Conservation (phyloP, 2,888 invertebrate species). For the Toxonevra muliebris region DNA sequence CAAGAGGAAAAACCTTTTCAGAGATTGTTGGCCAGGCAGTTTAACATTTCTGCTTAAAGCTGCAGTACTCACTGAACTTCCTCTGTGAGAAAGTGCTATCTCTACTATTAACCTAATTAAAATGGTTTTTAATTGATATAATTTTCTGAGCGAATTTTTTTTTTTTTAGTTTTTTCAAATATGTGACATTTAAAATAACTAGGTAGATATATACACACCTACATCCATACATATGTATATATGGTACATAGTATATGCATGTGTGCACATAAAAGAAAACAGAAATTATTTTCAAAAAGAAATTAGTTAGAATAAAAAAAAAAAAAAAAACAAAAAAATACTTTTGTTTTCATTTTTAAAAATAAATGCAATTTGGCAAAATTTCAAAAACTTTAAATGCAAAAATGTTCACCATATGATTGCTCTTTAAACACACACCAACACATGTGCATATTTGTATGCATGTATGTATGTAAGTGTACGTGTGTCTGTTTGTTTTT, state of each 20-base stretch:
- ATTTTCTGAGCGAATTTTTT: too few species aligned
- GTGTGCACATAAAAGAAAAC: background rate
- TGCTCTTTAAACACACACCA: slow-evolving; percentile 25
- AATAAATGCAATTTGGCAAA: slow-evolving; percentile 42
- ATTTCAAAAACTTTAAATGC: slow-evolving; percentile 39
- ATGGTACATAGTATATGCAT: background rate
- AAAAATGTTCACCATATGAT: slow-evolving; percentile 42
- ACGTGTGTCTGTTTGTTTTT: slow-evolving; percentile 17
- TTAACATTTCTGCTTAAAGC: too few species aligned
- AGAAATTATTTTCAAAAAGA: background rate
- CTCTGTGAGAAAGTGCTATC: too few species aligned
- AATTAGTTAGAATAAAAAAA: background rate
- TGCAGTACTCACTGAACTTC: too few species aligned
- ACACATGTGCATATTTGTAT: background rate
- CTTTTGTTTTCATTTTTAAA: slow-evolving; percentile 33
- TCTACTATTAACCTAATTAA: too few species aligned
- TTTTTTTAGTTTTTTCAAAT: background rate
- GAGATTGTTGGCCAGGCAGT: too few species aligned
- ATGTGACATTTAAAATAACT: slow-evolving; percentile 4
- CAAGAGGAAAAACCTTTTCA: too few species aligned
- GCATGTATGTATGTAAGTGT: background rate
- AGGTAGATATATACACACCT: slow-evolving; percentile 11
- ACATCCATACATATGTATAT: background rate
- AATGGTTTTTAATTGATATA: too few species aligned
- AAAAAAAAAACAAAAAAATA: slow-evolving; percentile 3